These are phyloP conservation scores for Agrilus planipennis DNA, from an alignment of 1,140 invertebrate species.

Conservation along the genomic window DNA sequence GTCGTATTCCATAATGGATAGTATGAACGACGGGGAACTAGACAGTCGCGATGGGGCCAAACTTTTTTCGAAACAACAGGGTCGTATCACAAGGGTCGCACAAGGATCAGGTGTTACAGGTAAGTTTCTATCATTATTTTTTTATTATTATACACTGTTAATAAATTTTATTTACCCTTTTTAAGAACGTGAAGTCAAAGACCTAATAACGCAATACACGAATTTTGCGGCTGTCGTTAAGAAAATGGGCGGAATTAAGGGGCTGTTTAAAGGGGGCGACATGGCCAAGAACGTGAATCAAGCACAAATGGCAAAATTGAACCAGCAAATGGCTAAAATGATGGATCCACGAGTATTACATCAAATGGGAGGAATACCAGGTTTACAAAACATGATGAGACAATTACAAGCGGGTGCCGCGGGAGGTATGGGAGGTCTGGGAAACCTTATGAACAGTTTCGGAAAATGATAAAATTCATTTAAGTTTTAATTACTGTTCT, in stretches of 20 bases:
- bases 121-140: slow-evolving; percentile 7
- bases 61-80: slow-evolving; percentile 88
- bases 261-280: slow-evolving; percentile 95
- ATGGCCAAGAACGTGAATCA: slow-evolving; percentile 99
- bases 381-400: slow-evolving; percentile 96
- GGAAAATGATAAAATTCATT: slow-evolving; percentile 35
- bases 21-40: slow-evolving; percentile 88
- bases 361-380: slow-evolving; percentile 84
- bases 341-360: slow-evolving; percentile 97
- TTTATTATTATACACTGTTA: neutral
- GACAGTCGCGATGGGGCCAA: slow-evolving; percentile 96
- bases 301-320: slow-evolving; percentile 95
- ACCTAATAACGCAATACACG: slow-evolving; percentile 95
- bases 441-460: slow-evolving; percentile 66
- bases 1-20: slow-evolving; percentile 56
- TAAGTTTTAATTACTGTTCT: too few species aligned
- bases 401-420: slow-evolving; percentile 87
- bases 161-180: neutral
- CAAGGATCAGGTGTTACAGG: slow-evolving; percentile 85
- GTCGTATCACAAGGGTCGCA: slow-evolving; percentile 78
- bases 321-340: slow-evolving; percentile 99
- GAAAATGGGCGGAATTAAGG: slow-evolving; percentile 99
- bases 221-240: slow-evolving; percentile 99
- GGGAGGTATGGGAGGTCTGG: slow-evolving; percentile 54
- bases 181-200: slow-evolving; percentile 86